Base-by-base conservation (phyloP, 2,113 vertebrate species). In the Chionis minor region DNA sequence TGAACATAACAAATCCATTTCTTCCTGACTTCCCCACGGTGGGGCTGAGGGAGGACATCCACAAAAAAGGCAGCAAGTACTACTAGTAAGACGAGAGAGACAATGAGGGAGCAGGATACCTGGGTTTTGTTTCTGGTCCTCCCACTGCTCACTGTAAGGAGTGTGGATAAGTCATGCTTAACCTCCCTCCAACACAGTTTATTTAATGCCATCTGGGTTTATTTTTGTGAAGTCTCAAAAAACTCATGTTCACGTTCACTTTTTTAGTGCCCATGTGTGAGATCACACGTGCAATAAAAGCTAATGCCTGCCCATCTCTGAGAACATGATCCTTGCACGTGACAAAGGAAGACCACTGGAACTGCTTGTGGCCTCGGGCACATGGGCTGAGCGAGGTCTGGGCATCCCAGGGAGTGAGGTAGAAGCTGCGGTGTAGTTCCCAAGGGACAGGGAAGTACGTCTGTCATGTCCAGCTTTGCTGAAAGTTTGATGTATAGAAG, bases 251-350 rank as follows among this genome's bases (percentile, higher is more conserved):
- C 74, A 45, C 12, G 0, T 86, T 81, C 42, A 8, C 26, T 92
- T 62, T 35, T 26, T 77, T 38, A 67, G 30, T 82, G 63, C 26
- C 33, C 44, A 6, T 26, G 38, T 81, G 26, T 1, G 3, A 74
- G 32, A 67, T 27, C 58, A 58, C 33, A 70, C 2, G 4, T 3
- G 56, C 47, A 72, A 30, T 16, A 38, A 70, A 70, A 71, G 22
- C 19, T 23, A 16, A 10, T 0, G 0, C 30, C 26, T 78, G 44
- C 52, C 70, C 4, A 0, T 73, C 69, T 54, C 44, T 0, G 0
- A 63, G 80, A 63, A 27, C 0, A 2, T 0, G 5, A 28, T 30
- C 51, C n/a, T 62, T 58, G 54, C 22, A 21, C 5, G 7, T 12
- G 59, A 21, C 14, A 40, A 22, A 80, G 81, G 28, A 52, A 62